phyloP scores from a whole-genome alignment of 2,113 vertebrate genomes.

The Periophthalmus modestus region DNA sequence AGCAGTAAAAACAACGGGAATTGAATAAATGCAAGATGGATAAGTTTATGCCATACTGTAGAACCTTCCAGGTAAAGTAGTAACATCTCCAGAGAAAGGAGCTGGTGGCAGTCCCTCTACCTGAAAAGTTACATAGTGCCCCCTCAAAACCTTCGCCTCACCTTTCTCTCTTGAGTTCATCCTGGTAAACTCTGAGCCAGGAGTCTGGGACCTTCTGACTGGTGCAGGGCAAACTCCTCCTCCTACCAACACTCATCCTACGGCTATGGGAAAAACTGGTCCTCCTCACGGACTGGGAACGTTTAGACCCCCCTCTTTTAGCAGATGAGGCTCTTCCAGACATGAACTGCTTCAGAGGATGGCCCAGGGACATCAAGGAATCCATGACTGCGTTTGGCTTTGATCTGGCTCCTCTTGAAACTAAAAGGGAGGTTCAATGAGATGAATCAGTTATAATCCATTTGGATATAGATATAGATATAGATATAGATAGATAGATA shows the following conservation, averaged over 20 bases:
- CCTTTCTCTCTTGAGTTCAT: constrained; percentile 74
- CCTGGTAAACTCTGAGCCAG: constrained; percentile 71
- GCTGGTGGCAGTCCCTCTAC: too few species aligned
- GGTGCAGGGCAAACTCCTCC: constrained; percentile 66
- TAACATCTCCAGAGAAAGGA: too few species aligned
- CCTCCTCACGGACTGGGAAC: constrained; percentile 54
- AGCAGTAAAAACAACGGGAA: too few species aligned
- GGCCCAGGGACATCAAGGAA: constrained; percentile 57
- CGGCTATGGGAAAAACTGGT: constrained; percentile 65
- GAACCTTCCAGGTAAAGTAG: too few species aligned
- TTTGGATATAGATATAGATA: too few species aligned
- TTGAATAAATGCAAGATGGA: too few species aligned
- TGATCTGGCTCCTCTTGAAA: background rate
- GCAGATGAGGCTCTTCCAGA: constrained; percentile 22
- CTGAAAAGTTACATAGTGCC: too few species aligned
- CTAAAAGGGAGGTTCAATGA: background rate
- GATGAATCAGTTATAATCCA: too few species aligned
- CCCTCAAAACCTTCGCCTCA: background rate
- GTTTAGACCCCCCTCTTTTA: constrained; percentile 18
- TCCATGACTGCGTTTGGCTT: constrained; percentile 46
- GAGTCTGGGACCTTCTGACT: constrained; percentile 69
- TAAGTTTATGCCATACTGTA: too few species aligned
- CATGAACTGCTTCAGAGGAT: constrained; percentile 65
- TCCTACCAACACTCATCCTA: constrained; percentile 63
- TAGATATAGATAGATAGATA: too few species aligned